Percentiles rank a stretch among this genome's conserved stretches.
Evolutionary conservation across 2,113 vertebrate species (phyloP).

Genomic region (Dolichallabes microphthalmus): DNA sequence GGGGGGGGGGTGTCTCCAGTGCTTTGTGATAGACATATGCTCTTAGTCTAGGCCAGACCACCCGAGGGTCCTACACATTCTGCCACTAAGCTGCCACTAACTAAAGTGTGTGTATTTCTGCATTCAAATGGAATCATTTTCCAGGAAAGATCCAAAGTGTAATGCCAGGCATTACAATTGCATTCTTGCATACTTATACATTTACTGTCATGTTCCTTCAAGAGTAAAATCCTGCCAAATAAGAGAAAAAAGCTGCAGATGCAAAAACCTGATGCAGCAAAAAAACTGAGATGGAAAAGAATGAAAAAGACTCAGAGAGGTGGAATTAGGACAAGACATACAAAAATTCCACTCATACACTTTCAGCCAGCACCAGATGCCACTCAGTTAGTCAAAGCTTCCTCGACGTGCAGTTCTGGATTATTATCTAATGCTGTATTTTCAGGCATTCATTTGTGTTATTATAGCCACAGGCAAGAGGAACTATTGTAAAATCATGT

Average conservation of each 20-base stretch:
- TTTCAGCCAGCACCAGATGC: constrained; percentile 25
- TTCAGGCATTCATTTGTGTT: constrained; percentile 41
- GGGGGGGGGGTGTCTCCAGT: no score
- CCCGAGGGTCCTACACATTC: constrained; percentile 19
- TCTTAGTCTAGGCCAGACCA: constrained; percentile 22
- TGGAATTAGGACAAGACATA: constrained; percentile 33
- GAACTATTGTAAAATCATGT: constrained; percentile 59
- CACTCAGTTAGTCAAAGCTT: constrained; percentile 38
- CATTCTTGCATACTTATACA: not conserved
- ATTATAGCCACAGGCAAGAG: constrained; percentile 50
- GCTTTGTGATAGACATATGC: constrained; percentile 46
- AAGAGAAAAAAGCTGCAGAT: not conserved
- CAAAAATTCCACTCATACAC: constrained; percentile 39
- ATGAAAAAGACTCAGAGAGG: not conserved
- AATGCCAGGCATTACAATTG: not conserved
- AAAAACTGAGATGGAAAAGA: not conserved
- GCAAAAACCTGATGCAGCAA: not conserved
- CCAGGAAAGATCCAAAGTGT: not conserved
- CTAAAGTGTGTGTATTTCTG: not conserved
- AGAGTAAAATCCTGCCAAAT: constrained; percentile 24
- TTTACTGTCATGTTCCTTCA: constrained; percentile 5
- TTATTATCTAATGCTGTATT: constrained; percentile 40
- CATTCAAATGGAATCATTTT: not conserved
- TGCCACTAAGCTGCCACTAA: constrained; percentile 24
- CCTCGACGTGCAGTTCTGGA: constrained; percentile 26